Conservation (phyloP, 1,140 invertebrate genomes). For the Lerema accius region DNA sequence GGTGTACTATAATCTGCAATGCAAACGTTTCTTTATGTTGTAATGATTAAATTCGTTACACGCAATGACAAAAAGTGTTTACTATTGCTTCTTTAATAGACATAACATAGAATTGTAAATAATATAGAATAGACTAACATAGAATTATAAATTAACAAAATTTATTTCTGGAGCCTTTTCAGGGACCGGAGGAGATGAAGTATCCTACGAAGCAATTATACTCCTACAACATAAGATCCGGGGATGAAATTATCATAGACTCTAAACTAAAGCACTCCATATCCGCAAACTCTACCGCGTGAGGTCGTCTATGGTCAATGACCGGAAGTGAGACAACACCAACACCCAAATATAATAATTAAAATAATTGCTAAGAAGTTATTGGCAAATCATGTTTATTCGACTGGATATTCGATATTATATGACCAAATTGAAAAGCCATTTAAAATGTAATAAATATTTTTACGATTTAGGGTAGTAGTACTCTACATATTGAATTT, state of each 20-base stretch:
- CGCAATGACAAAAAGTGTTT: no score
- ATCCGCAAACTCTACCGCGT: slow-evolving; percentile 65
- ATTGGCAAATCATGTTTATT: not conserved
- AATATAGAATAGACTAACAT: no score
- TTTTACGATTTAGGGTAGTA: slow-evolving; percentile 11
- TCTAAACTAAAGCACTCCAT: slow-evolving; percentile 83
- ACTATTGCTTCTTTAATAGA: no score
- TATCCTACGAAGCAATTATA: slow-evolving; percentile 94
- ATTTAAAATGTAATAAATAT: slow-evolving; percentile 11
- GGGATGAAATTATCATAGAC: slow-evolving; percentile 95
- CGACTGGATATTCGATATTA: not conserved
- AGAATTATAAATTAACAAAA: slow-evolving; percentile 8
- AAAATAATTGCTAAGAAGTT: slow-evolving; percentile 19
- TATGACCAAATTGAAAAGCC: slow-evolving; percentile 18
- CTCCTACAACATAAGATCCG: slow-evolving; percentile 94
- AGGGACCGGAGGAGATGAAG: slow-evolving; percentile 94
- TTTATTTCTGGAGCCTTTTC: slow-evolving; percentile 71
- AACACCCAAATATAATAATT: slow-evolving; percentile 19
- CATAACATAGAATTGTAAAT: no score
- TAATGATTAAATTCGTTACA: no score
- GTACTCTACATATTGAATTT: slow-evolving; percentile 13
- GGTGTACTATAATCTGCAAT: no score
- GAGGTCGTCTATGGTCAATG: slow-evolving; percentile 35
- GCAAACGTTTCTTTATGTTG: no score
- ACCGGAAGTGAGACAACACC: slow-evolving; percentile 21